Evolutionary conservation across 53 echinoderm and acorn worm species (phyloP).

Genomic region (Stichopus horrens): DNA sequence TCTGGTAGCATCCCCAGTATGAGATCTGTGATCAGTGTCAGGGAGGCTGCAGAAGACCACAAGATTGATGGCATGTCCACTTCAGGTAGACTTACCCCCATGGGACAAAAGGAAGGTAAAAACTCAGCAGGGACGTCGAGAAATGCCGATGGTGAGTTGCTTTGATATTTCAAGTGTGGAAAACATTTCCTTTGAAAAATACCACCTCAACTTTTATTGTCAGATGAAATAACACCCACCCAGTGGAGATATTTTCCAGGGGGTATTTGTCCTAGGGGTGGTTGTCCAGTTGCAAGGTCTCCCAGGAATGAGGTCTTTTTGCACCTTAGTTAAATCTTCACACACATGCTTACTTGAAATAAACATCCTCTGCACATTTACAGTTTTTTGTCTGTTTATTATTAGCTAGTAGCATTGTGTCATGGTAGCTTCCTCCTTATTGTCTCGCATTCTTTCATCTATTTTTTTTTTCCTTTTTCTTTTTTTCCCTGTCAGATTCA

Average conservation of each 20-base stretch:
- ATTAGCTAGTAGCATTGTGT: too few relatives aligned
- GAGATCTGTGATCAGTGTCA: conserved; percentile 83
- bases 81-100: conserved; percentile 3
- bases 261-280: too few relatives aligned
- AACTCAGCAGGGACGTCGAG: neutral
- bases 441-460: neutral
- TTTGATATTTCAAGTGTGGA: too few relatives aligned
- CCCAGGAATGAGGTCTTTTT: too few relatives aligned
- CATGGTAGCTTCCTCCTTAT: neutral
- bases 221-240: too few relatives aligned
- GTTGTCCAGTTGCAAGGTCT: too few relatives aligned
- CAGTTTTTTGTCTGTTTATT: too few relatives aligned
- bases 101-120: conserved; percentile 13
- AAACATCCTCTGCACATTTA: neutral
- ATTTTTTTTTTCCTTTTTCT: neutral
- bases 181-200: too few relatives aligned
- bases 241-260: too few relatives aligned
- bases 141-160: conserved; percentile 55
- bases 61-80: conserved; percentile 55
- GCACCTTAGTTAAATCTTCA: neutral
- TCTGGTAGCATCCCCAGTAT: conserved; percentile 75
- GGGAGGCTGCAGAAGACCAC: conserved; percentile 67
- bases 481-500: conserved; percentile 48
- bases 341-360: neutral
- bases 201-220: too few relatives aligned